Conservation (phyloP, 2,888 invertebrate genomes). For the Axea sp. region DNA sequence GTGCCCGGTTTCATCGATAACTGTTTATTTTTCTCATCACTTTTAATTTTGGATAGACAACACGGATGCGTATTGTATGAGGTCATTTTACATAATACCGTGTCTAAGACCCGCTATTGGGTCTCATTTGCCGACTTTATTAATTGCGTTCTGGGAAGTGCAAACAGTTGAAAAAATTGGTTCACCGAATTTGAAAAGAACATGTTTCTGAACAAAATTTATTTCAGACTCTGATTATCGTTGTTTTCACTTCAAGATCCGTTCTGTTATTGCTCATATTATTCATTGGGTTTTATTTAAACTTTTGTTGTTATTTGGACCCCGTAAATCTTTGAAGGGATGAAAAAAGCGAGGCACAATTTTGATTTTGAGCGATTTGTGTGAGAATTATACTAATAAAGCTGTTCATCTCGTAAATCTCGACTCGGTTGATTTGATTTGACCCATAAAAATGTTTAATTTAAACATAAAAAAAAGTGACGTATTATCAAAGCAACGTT, state of each 20-base stretch:
- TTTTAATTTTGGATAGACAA: slow-evolving; percentile 78
- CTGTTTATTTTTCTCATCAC: slow-evolving; percentile 78
- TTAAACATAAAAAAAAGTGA: slow-evolving; percentile 43
- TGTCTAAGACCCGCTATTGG: slow-evolving; percentile 68
- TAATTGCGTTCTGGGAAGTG: slow-evolving; percentile 75
- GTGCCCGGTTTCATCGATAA: slow-evolving; percentile 58
- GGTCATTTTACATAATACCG: slow-evolving; percentile 65
- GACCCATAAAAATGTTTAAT: slow-evolving; percentile 46
- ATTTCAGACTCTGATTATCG: too few relatives aligned
- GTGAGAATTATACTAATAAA: slow-evolving; percentile 8
- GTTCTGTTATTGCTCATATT: too few relatives aligned
- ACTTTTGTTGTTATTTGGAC: background rate
- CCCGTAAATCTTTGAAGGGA: background rate
- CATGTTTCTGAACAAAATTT: too few relatives aligned
- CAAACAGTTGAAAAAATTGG: slow-evolving; percentile 66
- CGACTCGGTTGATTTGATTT: slow-evolving; percentile 12
- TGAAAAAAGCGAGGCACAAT: slow-evolving; percentile 4
- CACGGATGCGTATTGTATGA: slow-evolving; percentile 73
- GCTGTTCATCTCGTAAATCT: slow-evolving; percentile 8
- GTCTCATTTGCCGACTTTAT: slow-evolving; percentile 75
- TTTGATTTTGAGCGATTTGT: slow-evolving; percentile 15
- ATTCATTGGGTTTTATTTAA: too few relatives aligned
- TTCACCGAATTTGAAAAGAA: slow-evolving; percentile 66
- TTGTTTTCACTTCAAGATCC: too few relatives aligned
- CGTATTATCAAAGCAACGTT: slow-evolving; percentile 35